Conservation (phyloP, 2,888 invertebrate species). For the Drosophila neonasuta region DNA sequence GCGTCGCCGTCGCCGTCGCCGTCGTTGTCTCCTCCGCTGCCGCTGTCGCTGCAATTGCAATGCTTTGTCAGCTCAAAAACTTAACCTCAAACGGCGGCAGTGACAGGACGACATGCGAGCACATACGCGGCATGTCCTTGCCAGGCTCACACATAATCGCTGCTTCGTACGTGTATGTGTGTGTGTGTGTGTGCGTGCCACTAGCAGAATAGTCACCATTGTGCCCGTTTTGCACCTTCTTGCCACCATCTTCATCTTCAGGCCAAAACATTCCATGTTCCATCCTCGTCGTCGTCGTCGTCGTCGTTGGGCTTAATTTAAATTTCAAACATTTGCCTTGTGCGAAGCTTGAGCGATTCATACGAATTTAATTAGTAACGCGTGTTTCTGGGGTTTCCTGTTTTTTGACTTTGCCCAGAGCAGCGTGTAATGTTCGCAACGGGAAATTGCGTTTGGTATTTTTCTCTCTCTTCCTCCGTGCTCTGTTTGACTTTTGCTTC, state of each 20-base stretch:
- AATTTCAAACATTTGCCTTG: slow-evolving; percentile 51
- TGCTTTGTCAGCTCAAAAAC: slow-evolving; percentile 76
- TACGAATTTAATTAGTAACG: slow-evolving; percentile 73
- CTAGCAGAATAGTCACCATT: slow-evolving; percentile 34
- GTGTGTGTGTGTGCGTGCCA: slow-evolving; percentile 3
- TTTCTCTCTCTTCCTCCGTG: slow-evolving; percentile 4
- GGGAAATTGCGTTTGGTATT: slow-evolving; percentile 58
- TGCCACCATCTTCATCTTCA: neutral
- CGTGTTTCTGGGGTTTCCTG: slow-evolving; percentile 69
- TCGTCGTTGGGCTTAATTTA: slow-evolving; percentile 41
- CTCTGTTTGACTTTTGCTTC: neutral
- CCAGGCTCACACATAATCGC: slow-evolving; percentile 16
- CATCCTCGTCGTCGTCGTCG: neutral
- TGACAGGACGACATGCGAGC: slow-evolving; percentile 40
- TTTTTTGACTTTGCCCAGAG: slow-evolving; percentile 52
- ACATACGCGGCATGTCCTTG: slow-evolving; percentile 53
- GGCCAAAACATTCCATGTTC: neutral
- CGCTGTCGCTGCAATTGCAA: slow-evolving; percentile 65
- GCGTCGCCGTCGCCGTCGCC: slow-evolving; percentile 20
- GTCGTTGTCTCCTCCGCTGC: slow-evolving; percentile 5
- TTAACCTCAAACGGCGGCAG: slow-evolving; percentile 66
- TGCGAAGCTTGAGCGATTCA: slow-evolving; percentile 28
- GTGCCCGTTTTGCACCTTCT: slow-evolving; percentile 33
- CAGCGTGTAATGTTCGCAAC: slow-evolving; percentile 42
- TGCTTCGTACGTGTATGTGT: slow-evolving; percentile 19